Percentiles rank a stretch among this genome's conserved stretches.
phyloP scores from a whole-genome alignment of 1,140 invertebrate genomes.

The Delia radicum region DNA sequence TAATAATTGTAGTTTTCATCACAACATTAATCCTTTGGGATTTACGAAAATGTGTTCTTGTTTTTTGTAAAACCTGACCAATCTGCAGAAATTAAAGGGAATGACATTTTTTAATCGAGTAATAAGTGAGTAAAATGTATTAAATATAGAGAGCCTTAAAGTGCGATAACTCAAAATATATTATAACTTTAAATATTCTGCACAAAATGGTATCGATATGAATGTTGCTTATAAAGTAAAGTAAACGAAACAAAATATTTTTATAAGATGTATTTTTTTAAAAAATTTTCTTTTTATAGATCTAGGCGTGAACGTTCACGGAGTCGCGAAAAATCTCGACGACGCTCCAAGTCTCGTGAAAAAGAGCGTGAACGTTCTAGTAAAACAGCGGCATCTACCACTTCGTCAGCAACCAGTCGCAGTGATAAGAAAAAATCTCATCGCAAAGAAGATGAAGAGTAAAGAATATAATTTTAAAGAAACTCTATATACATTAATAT shows the following conservation, averaged over 20 bases:
- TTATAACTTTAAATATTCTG: background rate
- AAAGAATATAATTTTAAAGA: too few species aligned
- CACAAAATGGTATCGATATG: too few species aligned
- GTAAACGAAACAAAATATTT: background rate
- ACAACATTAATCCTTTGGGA: too few species aligned
- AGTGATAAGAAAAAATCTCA: slow-evolving; percentile 66
- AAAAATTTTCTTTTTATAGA: slow-evolving; percentile 45
- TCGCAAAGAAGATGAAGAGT: slow-evolving; percentile 62
- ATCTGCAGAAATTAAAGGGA: too few species aligned
- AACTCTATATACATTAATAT: too few species aligned
- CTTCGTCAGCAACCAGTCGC: slow-evolving; percentile 39
- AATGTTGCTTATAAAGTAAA: too few species aligned
- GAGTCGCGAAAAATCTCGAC: slow-evolving; percentile 63
- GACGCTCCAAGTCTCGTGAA: slow-evolving; percentile 63
- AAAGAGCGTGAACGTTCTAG: slow-evolving; percentile 61
- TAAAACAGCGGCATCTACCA: slow-evolving; percentile 32
- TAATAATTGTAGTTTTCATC: too few species aligned
- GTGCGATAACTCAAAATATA: background rate
- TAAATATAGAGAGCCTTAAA: too few species aligned
- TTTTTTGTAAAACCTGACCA: too few species aligned
- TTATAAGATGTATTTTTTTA: background rate
- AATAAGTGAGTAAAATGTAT: too few species aligned
- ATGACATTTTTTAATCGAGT: too few species aligned
- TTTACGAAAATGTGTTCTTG: too few species aligned
- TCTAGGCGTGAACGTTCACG: slow-evolving; percentile 60